phyloP scores from a whole-genome alignment of 2,113 vertebrate genomes.

The Clupea harengus region DNA sequence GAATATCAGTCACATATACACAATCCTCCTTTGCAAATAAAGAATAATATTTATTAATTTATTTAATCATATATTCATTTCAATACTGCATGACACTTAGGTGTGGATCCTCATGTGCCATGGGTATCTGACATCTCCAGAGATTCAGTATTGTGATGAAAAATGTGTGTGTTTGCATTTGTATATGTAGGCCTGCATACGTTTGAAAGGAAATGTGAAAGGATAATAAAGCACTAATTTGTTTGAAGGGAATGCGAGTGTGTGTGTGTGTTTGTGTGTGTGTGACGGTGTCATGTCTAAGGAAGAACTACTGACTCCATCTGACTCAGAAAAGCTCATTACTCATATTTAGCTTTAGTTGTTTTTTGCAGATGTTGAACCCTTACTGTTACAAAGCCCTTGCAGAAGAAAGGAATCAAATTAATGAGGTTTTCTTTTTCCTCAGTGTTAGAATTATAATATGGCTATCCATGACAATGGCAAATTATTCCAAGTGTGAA shows the following conservation, averaged over 20 bases:
- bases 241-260: background rate
- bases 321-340: background rate
- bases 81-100: slow-evolving; percentile 28
- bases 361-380: background rate
- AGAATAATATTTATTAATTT: slow-evolving; percentile 19
- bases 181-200: background rate
- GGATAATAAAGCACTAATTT: background rate
- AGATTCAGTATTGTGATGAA: slow-evolving; percentile 1
- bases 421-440: background rate
- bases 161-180: slow-evolving; percentile 19
- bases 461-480: background rate
- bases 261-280: background rate
- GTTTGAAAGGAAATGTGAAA: background rate
- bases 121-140: slow-evolving; percentile 17
- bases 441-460: no score
- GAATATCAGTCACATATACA: background rate
- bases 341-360: background rate
- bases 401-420: background rate
- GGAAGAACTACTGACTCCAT: background rate
- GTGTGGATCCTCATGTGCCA: background rate
- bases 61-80: slow-evolving; percentile 22
- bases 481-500: background rate
- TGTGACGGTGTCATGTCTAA: slow-evolving; percentile 27
- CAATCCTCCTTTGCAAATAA: background rate
- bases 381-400: background rate